Evolutionary conservation across 2,797 vertebrate genomes (phyloP).

Genomic region (Acipenser ruthenus): DNA sequence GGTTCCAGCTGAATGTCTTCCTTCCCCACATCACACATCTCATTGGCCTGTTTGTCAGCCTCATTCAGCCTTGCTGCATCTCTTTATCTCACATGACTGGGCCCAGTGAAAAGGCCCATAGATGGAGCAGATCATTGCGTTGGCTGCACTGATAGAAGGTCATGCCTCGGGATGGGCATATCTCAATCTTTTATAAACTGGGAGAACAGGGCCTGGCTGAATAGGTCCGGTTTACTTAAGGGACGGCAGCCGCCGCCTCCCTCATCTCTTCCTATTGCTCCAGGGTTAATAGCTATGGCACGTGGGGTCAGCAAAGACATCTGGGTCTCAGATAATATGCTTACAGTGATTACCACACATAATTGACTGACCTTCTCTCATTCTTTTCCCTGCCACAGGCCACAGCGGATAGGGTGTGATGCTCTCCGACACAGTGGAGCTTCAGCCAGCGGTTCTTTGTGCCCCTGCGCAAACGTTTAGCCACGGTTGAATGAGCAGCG

Average conservation of each 20-base stretch:
- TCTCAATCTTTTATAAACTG: slow-evolving; percentile 35
- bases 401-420: slow-evolving; percentile 67
- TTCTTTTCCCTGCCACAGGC: slow-evolving; percentile 68
- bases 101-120: slow-evolving; percentile 56
- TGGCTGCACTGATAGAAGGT: slow-evolving; percentile 21
- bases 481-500: slow-evolving; percentile 69
- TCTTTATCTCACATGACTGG: slow-evolving; percentile 71
- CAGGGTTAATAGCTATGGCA: slow-evolving; percentile 82
- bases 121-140: slow-evolving; percentile 27
- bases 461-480: slow-evolving; percentile 91
- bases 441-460: slow-evolving; percentile 65
- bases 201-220: slow-evolving; percentile 58
- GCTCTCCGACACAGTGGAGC: slow-evolving; percentile 52
- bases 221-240: slow-evolving; percentile 61
- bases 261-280: slow-evolving; percentile 67
- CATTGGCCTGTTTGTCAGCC: slow-evolving; percentile 44
- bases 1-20: slow-evolving; percentile 35
- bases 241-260: slow-evolving; percentile 50
- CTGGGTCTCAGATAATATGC: slow-evolving; percentile 87
- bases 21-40: slow-evolving; percentile 29
- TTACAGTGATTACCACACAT: slow-evolving; percentile 88
- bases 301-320: slow-evolving; percentile 89
- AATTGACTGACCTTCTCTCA: slow-evolving; percentile 91
- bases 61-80: slow-evolving; percentile 56
- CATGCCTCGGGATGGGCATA: slow-evolving; percentile 32